A percentile compares a stretch with the other conserved stretches of the same genome.
Evolutionary conservation across 2,113 vertebrate species (phyloP).

Genomic region (Protobothrops flavoviridis): DNA sequence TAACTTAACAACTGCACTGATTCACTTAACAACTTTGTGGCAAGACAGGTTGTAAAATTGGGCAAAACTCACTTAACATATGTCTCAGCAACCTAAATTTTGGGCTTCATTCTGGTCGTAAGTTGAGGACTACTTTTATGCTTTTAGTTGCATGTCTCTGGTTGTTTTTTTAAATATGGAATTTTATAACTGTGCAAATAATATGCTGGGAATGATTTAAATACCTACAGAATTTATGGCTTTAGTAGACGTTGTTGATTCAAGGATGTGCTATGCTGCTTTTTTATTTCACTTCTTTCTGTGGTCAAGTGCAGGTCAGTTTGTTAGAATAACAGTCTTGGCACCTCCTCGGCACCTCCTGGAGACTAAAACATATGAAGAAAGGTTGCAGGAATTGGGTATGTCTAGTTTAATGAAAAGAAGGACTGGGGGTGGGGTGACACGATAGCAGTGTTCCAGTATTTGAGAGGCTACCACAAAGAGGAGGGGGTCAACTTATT

Average conservation of each 20-base stretch:
- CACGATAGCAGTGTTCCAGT: not conserved
- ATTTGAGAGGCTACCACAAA: not conserved
- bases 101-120: not conserved
- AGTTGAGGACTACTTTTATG: not conserved
- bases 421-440: not conserved
- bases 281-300: not conserved
- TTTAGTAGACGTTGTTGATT: not conserved
- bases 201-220: not conserved
- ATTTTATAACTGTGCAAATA: not conserved
- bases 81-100: not conserved
- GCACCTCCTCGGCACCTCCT: not conserved
- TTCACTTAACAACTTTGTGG: not conserved
- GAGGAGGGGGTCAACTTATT: not conserved
- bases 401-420: not conserved
- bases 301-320: not conserved
- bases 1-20: not conserved
- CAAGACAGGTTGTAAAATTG: not conserved
- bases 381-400: not conserved
- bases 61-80: not conserved
- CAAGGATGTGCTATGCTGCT: not conserved
- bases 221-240: not conserved
- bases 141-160: not conserved
- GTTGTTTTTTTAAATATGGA: not conserved
- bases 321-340: not conserved
- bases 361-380: not conserved